Base-by-base conservation (phyloP, 2,888 invertebrate species). In the Lepetodrilus schrolli region DNA sequence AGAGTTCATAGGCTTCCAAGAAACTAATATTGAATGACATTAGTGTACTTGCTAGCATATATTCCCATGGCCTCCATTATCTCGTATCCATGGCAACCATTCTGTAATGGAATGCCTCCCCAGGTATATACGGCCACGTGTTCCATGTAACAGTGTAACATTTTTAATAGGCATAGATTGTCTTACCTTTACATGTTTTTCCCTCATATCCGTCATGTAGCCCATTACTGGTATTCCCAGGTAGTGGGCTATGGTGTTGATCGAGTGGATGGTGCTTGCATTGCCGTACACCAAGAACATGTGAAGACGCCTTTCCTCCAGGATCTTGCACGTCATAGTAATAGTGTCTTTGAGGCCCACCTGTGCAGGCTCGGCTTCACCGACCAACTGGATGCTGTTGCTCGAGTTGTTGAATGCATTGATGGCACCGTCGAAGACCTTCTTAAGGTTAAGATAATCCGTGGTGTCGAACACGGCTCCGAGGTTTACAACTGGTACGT, bases 141-240 rank as follows among this genome's bases (percentile, higher is more conserved):
- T n/a, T n/a, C n/a, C n/a, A n/a, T n/a, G n/a, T 8, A 65, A 66
- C 50, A 43, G 30, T 17, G 4, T 17, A 17, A 26, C 65, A 43
- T 38, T 21, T 34, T 5, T 65, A 58, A 30, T 10, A 10, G 30
- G 3, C 10, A 13, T 10, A 36, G 5, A 43, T 37, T 0, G 1
- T 38, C 81, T 72, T 76, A 84, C 84, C 83, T 84, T 82, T 2
- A 81, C 78, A 74, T 77, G 81, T 30, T 78, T 79, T 37, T 80
- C 83, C 5, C 78, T 80, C 47, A 75, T 74, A 66, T 82, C 79
- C 66, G 79, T 82, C 58, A 83, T 81, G 72, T 84, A 85, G 66
- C 84, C 84, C 13, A 86, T 70, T 38, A 85, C 80, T n/a, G 85
- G 86, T 43, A 86, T 85, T 13, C 84, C 83, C 21, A 86, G 72